Base-by-base conservation (phyloP, 2,888 invertebrate genomes). In the Gari tellinella region DNA sequence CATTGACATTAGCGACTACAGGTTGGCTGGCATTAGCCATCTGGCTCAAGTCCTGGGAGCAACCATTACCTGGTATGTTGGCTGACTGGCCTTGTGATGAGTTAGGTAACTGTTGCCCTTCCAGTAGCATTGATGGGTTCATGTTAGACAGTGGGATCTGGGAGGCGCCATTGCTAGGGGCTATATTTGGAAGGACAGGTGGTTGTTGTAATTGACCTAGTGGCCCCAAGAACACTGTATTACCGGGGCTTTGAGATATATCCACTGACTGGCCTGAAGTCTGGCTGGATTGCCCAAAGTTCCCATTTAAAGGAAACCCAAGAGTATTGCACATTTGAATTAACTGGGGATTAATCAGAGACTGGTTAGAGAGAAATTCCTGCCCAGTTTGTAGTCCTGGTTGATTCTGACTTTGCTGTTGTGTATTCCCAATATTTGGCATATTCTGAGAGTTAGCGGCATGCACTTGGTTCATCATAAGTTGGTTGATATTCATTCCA, bases 281-380 rank as follows among this genome's bases (percentile, higher is more conserved):
- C 10, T 31, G 31, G 31, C 8, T 23, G 12, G 31, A 17, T 37
- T 38, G n/a, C 38, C 53, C 10, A 38, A 31, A 31, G 31, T 31
- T 31, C 31, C 31, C 31, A 31, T 31, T 31, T 10, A 31, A 10
- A 7, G 31, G 57, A 8, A 75, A 37, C 17, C 75, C 75, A 14
- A 75, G 60, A 17, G 70, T 58, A 62, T 57, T 63, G 21, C 57
- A 69, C 78, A 78, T 69, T 19, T 78, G 78, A 14, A 78, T 21
- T 15, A 73, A 25, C 41, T 77, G 77, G 37, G 67, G 66, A n/a
- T 12, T 41, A 14, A 60, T 66, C 52, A 52, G 19, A 40, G 26
- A 12, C 25, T 43, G 43, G 5, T 31, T 48, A n/a, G n/a, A 1
- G 15, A 25, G 21, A 21, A 26, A 21, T 19, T 58, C 31, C 17